Conservation (phyloP, 2,888 invertebrate species). For the Cerastis leucographa region DNA sequence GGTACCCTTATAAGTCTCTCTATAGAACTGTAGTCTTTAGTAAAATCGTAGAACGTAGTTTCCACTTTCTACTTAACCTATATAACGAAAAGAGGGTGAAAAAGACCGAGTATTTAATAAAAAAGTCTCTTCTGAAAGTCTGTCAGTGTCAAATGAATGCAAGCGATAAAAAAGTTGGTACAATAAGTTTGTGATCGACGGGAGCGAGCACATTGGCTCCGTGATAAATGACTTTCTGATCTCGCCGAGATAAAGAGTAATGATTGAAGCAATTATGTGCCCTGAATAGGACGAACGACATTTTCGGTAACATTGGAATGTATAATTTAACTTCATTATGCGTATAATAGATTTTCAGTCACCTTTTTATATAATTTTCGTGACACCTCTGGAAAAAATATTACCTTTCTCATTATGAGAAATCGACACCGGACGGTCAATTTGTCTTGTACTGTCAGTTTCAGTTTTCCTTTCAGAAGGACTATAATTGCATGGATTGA, state of each 20-base stretch:
- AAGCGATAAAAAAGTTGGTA: conserved; percentile 53
- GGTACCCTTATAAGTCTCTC: neutral
- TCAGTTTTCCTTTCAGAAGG: conserved; percentile 23
- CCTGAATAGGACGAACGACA: conserved; percentile 38
- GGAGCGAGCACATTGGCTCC: conserved; percentile 59
- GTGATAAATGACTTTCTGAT: conserved; percentile 77
- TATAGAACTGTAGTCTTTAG: conserved; percentile 28
- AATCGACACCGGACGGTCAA: conserved; percentile 27
- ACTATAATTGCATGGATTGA: conserved; percentile 33
- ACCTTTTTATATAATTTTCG: conserved; percentile 27
- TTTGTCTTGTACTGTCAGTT: conserved; percentile 47
- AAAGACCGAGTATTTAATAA: conserved; percentile 13
- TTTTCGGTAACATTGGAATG: conserved; percentile 47
- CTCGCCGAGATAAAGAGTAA: conserved; percentile 71
- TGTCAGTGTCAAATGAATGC: conserved; percentile 36
- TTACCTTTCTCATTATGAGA: conserved; percentile 20
- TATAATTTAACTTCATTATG: conserved; percentile 54
- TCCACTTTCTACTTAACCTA: conserved; percentile 11
- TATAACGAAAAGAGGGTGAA: conserved; percentile 13
- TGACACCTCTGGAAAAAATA: conserved; percentile 40
- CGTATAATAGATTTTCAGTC: conserved; percentile 43
- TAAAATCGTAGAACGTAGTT: neutral
- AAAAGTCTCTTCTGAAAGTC: conserved; percentile 28
- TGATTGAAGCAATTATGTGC: conserved; percentile 69
- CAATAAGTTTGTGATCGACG: conserved; percentile 57